Evolutionary conservation across 2,888 invertebrate genomes (phyloP), one percentile per base, ranked within the genome.

Genomic region (Paralinhomoeus sp.): DNA sequence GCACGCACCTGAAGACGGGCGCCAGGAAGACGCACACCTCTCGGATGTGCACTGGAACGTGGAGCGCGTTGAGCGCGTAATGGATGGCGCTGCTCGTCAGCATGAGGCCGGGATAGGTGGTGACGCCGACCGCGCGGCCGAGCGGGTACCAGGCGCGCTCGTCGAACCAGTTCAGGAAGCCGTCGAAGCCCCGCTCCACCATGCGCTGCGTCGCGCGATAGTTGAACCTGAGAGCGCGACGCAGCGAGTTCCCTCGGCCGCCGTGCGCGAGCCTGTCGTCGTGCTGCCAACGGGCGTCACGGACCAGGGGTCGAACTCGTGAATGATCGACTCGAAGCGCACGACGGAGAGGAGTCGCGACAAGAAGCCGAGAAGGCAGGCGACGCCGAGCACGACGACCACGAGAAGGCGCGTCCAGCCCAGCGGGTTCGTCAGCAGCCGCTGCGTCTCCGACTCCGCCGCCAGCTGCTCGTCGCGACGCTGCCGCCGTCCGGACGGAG

Each of bases 51-150:
- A 99, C 76, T 49, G 93, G 87, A 66, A 97, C 89, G 66, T 97
- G 81, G 41, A 97, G 67, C 41, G 78, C 68, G 63, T 84, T 82
- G 44, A 97, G 70, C 44, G 89, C 64, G 69, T 85, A 85, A 63
- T 97, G 91, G 60, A 97, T 91, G 36, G 81, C 75, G 45, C 93
- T 93, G 12, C 93, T 97, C 33, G 97, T 99, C 50, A 99, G 76
- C 97, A 97, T 99, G 48, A 97, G 72, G 35, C 97, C 97, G 23
- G 97, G 97, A 65, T 93, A 97, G 35, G 97, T n/a, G n/a, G n/a
- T n/a, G n/a, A n/a, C n/a, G n/a, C n/a, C n/a, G n/a, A n/a, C n/a
- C n/a, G n/a, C n/a, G n/a, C n/a, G n/a, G n/a, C n/a, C n/a, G n/a
- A n/a, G n/a, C n/a, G n/a, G n/a, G n/a, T n/a, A n/a, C n/a, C n/a